phyloP scores from a whole-genome alignment of 2,797 vertebrate species.

The Clangula hyemalis region DNA sequence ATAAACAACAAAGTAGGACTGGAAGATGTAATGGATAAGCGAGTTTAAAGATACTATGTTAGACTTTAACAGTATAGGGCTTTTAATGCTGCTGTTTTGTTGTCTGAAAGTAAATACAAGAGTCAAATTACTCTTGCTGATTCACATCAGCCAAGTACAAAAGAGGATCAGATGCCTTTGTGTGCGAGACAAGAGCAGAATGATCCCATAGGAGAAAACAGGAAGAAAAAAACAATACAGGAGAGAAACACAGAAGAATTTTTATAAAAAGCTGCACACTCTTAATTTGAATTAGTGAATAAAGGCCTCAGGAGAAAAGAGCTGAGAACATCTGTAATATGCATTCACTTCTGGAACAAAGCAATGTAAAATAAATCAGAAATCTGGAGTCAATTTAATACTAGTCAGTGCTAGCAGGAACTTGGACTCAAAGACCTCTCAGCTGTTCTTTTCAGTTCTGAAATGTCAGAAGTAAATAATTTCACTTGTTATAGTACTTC shows the following conservation, averaged over 20 bases:
- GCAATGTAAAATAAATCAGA: not conserved
- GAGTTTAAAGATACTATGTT: not conserved
- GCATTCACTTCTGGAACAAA: not conserved
- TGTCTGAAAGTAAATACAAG: not conserved
- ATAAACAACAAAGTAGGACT: not conserved
- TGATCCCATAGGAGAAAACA: accelerated
- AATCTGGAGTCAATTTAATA: not conserved
- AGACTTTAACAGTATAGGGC: not conserved
- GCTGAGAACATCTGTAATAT: not conserved
- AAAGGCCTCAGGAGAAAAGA: not conserved
- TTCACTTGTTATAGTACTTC: not conserved
- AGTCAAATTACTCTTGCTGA: conserved; percentile 20
- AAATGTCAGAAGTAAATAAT: not conserved
- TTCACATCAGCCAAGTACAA: not conserved
- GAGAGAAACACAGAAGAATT: not conserved
- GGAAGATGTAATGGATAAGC: not conserved
- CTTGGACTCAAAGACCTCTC: not conserved
- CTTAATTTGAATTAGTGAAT: not conserved
- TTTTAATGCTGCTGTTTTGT: conserved; percentile 5
- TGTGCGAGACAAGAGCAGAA: not conserved
- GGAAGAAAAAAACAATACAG: not conserved
- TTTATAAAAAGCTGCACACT: not conserved
- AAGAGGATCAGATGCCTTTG: not conserved
- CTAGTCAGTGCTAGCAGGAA: not conserved
- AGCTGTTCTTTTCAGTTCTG: not conserved